Conservation (phyloP, 2,888 invertebrate species). For the Norana najaformis region DNA sequence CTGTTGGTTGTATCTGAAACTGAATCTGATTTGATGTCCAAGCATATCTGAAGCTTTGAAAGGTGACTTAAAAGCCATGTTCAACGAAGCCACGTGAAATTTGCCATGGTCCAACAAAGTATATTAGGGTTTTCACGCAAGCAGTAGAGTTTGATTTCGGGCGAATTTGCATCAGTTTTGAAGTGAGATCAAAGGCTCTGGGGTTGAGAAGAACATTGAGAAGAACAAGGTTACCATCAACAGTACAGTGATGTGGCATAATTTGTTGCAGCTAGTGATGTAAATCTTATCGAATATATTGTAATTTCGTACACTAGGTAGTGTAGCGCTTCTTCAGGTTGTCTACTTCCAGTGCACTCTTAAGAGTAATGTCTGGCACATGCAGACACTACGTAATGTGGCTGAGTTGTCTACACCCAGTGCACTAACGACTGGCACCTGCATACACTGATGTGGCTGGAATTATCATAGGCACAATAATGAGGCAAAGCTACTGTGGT, state of each 20-base stretch:
- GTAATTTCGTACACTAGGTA: background rate
- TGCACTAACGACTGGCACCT: background rate
- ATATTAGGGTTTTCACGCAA: background rate
- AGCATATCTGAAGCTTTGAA: background rate
- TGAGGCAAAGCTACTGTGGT: no score
- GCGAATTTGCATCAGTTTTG: background rate
- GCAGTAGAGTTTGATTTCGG: background rate
- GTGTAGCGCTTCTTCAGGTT: background rate
- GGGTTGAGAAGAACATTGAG: no score
- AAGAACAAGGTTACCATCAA: background rate
- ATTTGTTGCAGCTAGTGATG: no score
- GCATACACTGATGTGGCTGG: background rate
- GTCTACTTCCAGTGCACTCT: background rate
- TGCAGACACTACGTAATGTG: background rate
- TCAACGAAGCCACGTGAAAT: background rate
- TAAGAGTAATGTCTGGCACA: background rate
- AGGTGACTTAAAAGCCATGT: background rate
- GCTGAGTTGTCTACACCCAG: background rate
- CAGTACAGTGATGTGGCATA: background rate
- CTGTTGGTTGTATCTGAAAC: background rate
- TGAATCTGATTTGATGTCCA: slow-evolving; percentile 13
- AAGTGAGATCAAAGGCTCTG: background rate
- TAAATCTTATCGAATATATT: background rate
- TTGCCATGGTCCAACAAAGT: background rate
- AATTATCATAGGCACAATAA: background rate